phyloP scores from a whole-genome alignment of 2,797 vertebrate species.

The Cossypha caffra region DNA sequence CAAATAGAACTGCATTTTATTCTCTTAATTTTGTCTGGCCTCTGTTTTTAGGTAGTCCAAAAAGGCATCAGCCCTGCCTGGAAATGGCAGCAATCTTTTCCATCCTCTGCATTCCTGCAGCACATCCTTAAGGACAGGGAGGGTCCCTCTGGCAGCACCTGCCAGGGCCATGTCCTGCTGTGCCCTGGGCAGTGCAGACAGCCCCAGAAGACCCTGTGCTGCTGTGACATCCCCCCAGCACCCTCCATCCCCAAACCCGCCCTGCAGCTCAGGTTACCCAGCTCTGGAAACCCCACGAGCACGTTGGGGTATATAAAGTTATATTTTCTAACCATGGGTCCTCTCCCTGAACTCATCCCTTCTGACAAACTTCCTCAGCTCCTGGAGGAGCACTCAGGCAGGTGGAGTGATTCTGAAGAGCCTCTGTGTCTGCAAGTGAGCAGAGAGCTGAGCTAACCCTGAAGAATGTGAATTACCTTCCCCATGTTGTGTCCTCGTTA shows the following conservation, averaged over 20 bases:
- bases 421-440: not conserved
- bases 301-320: fast-evolving
- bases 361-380: not conserved
- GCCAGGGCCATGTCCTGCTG: not conserved
- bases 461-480: not conserved
- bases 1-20: not conserved
- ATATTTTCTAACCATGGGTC: not conserved
- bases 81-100: not conserved
- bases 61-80: not conserved
- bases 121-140: not conserved
- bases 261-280: not conserved
- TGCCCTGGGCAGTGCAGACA: not conserved
- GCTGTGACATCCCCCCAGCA: not conserved
- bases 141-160: not conserved
- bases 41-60: not conserved
- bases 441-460: not conserved
- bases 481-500: not conserved
- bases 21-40: not conserved
- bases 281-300: not conserved
- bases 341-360: not conserved
- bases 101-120: not conserved
- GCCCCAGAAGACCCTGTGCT: fast-evolving
- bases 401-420: not conserved
- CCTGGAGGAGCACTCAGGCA: not conserved
- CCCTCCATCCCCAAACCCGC: not conserved